Conservation (phyloP, 92 coral and sea anemone genomes). For the Scolanthus callimorphus region DNA sequence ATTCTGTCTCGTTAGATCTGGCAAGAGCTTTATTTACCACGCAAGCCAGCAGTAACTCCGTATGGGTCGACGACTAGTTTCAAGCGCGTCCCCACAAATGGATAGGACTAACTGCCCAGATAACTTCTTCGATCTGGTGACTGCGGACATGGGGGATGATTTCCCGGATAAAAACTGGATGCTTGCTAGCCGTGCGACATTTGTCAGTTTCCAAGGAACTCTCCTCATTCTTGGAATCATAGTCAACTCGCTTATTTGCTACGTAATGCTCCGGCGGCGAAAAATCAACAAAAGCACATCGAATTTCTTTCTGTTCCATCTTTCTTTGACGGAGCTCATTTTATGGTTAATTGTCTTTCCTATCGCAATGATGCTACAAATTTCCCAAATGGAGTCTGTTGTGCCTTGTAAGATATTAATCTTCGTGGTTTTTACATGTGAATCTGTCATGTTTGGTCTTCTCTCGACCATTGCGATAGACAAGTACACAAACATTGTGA, state of each 20-base stretch:
- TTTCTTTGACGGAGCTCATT: conserved; percentile 27
- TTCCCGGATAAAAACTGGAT: conserved; percentile 25
- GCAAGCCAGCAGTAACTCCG: too few relatives aligned
- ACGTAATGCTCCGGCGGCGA: conserved; percentile 19
- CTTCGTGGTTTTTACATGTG: conserved; percentile 25
- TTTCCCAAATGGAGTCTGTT: conserved; percentile 6
- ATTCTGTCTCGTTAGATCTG: too few relatives aligned
- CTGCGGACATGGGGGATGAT: conserved; percentile 7
- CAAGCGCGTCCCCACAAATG: too few relatives aligned
- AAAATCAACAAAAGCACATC: conserved; percentile 15
- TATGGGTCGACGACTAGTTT: too few relatives aligned
- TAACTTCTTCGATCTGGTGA: neutral
- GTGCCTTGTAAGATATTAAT: conserved; percentile 24
- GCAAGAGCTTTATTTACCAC: too few relatives aligned
- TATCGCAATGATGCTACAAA: neutral
- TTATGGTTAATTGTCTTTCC: conserved; percentile 24
- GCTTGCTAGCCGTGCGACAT: conserved; percentile 4
- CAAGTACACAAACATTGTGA: conserved; percentile 29
- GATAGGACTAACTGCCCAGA: neutral
- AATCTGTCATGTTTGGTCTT: conserved; percentile 28
- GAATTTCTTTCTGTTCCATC: conserved; percentile 23
- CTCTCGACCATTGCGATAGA: conserved; percentile 29
- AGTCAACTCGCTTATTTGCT: conserved; percentile 20
- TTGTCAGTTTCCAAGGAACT: conserved; percentile 20
- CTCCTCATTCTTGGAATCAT: conserved; percentile 18